Conservation (phyloP, 2,888 invertebrate species). For the Cantharis flavilabris region DNA sequence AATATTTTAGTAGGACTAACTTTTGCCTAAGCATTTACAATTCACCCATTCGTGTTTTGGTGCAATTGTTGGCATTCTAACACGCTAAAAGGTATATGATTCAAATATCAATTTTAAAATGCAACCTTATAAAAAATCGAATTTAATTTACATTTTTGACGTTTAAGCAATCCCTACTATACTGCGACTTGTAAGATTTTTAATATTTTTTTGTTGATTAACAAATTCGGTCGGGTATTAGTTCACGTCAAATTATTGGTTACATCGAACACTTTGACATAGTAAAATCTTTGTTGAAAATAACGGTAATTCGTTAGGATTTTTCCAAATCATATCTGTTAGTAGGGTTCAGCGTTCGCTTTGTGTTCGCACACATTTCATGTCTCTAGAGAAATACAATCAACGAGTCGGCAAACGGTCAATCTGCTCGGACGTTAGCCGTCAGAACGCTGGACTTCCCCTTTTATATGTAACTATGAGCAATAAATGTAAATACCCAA, state of each 20-base stretch:
- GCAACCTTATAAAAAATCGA: neutral
- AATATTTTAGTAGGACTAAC: constrained; percentile 44
- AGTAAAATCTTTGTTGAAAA: constrained; percentile 27
- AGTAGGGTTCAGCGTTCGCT: constrained; percentile 37
- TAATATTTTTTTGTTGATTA: neutral
- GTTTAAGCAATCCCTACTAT: neutral
- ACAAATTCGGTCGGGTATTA: neutral
- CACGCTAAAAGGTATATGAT: constrained; percentile 26
- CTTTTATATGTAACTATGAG: constrained; percentile 13
- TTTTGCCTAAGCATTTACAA: constrained; percentile 26
- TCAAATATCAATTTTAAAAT: constrained; percentile 19
- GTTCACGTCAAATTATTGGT: neutral
- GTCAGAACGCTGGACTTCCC: constrained; percentile 28
- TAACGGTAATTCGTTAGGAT: constrained; percentile 41
- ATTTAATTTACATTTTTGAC: neutral
- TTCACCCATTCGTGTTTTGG: constrained; percentile 21
- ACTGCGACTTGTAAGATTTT: neutral
- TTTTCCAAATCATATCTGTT: constrained; percentile 44
- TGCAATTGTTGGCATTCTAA: constrained; percentile 20
- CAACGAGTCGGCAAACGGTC: constrained; percentile 46
- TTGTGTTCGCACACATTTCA: constrained; percentile 37
- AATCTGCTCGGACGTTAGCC: constrained; percentile 41
- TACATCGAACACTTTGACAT: constrained; percentile 4
- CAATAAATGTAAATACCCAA: constrained; percentile 19
- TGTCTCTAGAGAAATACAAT: constrained; percentile 52